Evolutionary conservation across 2,113 vertebrate genomes (phyloP).

Genomic region (Morone saxatilis): DNA sequence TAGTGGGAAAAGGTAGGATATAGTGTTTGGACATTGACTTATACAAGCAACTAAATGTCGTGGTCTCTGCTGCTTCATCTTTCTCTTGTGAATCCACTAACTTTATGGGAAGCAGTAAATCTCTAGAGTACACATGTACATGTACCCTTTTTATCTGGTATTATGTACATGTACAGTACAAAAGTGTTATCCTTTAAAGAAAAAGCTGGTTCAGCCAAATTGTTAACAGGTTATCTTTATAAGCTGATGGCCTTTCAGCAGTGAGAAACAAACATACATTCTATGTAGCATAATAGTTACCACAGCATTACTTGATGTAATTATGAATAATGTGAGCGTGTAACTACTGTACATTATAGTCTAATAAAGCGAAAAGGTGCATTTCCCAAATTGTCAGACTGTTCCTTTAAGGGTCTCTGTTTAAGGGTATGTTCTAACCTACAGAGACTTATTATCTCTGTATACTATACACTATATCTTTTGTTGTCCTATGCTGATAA

Average conservation of each 20-base stretch:
- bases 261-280: background rate
- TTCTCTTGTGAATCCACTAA: background rate
- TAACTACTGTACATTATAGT: background rate
- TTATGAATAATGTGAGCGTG: background rate
- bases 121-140: too few relatives aligned
- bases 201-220: background rate
- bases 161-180: background rate
- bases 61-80: background rate
- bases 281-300: background rate
- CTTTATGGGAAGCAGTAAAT: background rate
- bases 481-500: constrained; percentile 18
- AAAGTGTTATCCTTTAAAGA: background rate
- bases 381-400: background rate
- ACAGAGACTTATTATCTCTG: background rate
- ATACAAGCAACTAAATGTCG: background rate
- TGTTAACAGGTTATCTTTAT: background rate
- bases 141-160: background rate
- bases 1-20: background rate
- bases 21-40: background rate
- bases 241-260: background rate
- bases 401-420: constrained; percentile 3
- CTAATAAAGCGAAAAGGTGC: too few relatives aligned
- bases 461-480: background rate
- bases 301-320: background rate
- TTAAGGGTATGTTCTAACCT: background rate